phyloP scores from a whole-genome alignment of 1,140 invertebrate genomes.

The Drosophila ficusphila region DNA sequence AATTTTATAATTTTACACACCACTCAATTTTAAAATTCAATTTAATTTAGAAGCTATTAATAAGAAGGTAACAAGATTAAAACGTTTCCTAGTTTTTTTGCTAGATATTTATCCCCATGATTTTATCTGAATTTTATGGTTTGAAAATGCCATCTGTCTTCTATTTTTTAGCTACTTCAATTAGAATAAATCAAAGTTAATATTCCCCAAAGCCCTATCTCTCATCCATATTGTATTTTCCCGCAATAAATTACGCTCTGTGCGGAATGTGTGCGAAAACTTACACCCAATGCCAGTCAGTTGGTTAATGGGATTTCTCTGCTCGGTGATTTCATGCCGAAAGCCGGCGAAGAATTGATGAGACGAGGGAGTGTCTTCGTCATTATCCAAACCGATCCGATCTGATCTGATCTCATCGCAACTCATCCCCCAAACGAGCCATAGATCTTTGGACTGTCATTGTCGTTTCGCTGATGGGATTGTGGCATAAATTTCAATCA shows the following conservation, averaged over 20 bases:
- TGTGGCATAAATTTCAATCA: constrained; percentile 44
- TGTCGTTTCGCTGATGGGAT: neutral
- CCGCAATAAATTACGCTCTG: neutral
- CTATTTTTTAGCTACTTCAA: no score
- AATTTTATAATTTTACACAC: no score
- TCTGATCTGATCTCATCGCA: constrained; percentile 24
- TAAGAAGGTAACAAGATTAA: no score
- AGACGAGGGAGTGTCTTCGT: constrained; percentile 15
- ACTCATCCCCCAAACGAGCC: neutral
- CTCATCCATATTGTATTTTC: neutral
- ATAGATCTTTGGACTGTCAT: constrained; percentile 8
- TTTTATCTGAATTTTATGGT: no score
- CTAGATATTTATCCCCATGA: no score
- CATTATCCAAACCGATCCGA: constrained; percentile 16
- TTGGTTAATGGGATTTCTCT: neutral
- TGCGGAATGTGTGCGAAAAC: neutral
- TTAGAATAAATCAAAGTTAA: neutral
- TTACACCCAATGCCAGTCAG: constrained; percentile 16
- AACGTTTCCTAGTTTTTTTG: no score
- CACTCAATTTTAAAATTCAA: no score
- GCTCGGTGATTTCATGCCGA: constrained; percentile 10
- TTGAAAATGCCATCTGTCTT: neutral
- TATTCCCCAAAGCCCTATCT: no score
- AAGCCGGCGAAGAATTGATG: constrained; percentile 5
- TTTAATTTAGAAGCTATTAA: no score